Base-by-base conservation (phyloP, 1,140 invertebrate genomes). In the Pseudachorutes palmiensis region DNA sequence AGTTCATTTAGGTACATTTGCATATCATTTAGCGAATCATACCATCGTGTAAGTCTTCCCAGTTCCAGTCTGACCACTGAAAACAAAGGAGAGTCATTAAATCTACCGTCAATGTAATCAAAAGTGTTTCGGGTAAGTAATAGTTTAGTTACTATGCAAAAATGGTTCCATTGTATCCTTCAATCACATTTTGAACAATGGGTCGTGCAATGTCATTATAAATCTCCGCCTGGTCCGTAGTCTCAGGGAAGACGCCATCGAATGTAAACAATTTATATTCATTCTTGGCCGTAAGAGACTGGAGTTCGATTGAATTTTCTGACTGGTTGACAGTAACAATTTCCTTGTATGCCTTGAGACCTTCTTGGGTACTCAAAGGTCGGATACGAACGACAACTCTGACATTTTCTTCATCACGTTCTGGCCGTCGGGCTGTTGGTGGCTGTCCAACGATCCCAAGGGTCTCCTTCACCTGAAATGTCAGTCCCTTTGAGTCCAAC, bases 301-400 rank as follows among this genome's bases (percentile, higher is more conserved):
- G 83, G 22, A 93, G 84, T 31, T 83, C 84, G 1, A 91, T 83
- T 55, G 87, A 84, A 70, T 86, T 85, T 77, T 90, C 33, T 5
- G 48, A 26, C 55, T 91, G 85, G 5, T 83, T 80, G 9, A 92
- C 85, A 62, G 89, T 85, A 75, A 83, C 85, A 75, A 84, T 82
- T 1, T 58, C 58, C 9, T 49, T 32, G 49, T 85, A 84, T 55
- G 85, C 85, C 65, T 83, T 81, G 49, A 85, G 79, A 67, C 86
- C 80, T 78, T 96, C 92, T 74, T 86, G 85, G 75, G 86, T 85
- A 76, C 87, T 92, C 76, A 94, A 83, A 0, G 94, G 94, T 62
- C 94, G 84, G 68, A 92, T 86, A 66, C 94, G 82, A 24, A 96
- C 88, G 29, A 93, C 90, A 33, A 96, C 93, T 67, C 89, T 84